Evolutionary conservation across 2,797 vertebrate genomes (phyloP).

Genomic region (Chaetophractus vellerosus): DNA sequence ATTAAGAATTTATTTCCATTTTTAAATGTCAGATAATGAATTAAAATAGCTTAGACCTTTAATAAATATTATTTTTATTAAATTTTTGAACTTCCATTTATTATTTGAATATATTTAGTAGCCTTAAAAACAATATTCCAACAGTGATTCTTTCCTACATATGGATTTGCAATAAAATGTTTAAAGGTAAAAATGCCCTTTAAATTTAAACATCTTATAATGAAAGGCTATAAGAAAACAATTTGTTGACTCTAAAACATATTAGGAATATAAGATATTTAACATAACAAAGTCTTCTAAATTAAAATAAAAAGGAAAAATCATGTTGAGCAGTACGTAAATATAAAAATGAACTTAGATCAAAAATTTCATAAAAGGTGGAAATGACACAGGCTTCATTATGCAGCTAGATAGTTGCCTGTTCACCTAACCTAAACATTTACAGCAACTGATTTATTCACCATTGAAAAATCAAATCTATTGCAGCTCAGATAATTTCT

Average conservation of each 20-base stretch:
- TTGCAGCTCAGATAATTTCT: constrained; percentile 88
- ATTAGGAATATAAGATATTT: not conserved
- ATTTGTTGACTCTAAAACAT: not conserved
- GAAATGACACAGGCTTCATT: constrained; percentile 81
- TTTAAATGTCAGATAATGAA: constrained; percentile 59
- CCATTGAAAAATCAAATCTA: constrained; percentile 88
- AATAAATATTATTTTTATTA: constrained; percentile 62
- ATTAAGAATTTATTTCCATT: not conserved
- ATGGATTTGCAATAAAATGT: constrained; percentile 47
- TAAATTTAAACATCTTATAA: constrained; percentile 66
- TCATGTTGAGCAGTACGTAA: not conserved
- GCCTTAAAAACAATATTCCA: constrained; percentile 28
- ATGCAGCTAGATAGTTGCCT: constrained; percentile 70
- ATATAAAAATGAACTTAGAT: constrained; percentile 62
- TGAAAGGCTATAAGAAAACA: constrained; percentile 41
- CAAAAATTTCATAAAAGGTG: constrained; percentile 65
- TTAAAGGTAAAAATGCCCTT: not conserved
- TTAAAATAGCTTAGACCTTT: constrained; percentile 24
- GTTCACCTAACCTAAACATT: constrained; percentile 88
- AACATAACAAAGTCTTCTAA: constrained; percentile 24
- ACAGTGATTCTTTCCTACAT: constrained; percentile 29
- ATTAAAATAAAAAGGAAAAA: constrained; percentile 54
- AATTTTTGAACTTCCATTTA: constrained; percentile 24
- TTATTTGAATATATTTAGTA: constrained; percentile 18
- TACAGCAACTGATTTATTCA: constrained; percentile 87